Evolutionary conservation across 2,113 vertebrate species (phyloP).

Genomic region (Pelusios castaneus): DNA sequence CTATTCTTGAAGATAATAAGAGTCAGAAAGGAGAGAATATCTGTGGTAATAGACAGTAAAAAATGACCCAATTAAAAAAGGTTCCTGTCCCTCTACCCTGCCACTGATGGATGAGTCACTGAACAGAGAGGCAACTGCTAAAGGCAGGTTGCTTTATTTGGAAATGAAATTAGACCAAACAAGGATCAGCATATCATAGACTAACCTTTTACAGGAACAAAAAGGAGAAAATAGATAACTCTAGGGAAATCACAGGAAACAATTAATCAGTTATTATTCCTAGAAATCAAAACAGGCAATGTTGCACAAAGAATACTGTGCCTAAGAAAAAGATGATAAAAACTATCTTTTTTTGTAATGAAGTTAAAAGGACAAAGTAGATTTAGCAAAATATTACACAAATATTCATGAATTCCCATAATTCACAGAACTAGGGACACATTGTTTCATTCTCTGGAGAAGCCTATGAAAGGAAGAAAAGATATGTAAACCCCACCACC

Average conservation of each 20-base stretch:
- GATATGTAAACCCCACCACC: background rate
- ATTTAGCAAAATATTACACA: conserved; percentile 19
- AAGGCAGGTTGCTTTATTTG: conserved; percentile 17
- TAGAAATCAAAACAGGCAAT: conserved; percentile 38
- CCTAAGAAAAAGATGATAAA: conserved; percentile 9
- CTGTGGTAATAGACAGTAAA: background rate
- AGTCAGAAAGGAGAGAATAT: background rate
- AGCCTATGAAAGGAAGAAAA: background rate
- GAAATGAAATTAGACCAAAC: conserved; percentile 19
- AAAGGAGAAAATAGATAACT: conserved; percentile 25
- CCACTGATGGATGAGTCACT: background rate
- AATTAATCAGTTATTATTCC: conserved; percentile 46
- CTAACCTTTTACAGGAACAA: conserved; percentile 28
- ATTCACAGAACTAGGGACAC: background rate
- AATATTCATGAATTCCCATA: background rate
- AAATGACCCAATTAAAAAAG: background rate
- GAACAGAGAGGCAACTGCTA: background rate
- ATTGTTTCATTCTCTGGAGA: conserved; percentile 11
- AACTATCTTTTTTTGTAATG: background rate
- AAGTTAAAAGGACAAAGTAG: conserved; percentile 8
- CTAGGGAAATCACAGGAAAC: conserved; percentile 36
- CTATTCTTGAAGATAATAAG: background rate
- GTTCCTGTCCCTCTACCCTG: background rate
- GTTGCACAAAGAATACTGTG: conserved; percentile 7
- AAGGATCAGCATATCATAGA: conserved; percentile 28